Conservation (phyloP, 92 coral and sea anemone species). For the Porites rus region DNA sequence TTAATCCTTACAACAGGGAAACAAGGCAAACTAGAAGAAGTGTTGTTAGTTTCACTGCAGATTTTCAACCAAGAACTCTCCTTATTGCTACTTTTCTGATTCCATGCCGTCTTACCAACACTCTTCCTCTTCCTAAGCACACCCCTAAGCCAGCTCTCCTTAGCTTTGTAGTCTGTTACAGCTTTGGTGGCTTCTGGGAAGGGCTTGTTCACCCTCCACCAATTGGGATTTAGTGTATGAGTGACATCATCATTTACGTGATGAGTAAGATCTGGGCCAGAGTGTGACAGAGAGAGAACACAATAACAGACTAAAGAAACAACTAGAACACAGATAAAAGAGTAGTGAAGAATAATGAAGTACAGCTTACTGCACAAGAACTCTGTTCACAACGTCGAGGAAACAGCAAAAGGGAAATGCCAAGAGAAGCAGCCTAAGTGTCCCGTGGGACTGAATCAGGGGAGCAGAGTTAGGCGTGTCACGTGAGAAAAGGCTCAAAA, state of each 20-base stretch:
- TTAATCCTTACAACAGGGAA: neutral
- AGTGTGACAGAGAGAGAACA: constrained; percentile 11
- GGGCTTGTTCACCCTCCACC: constrained; percentile 65
- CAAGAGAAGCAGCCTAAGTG: no score
- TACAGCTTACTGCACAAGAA: neutral
- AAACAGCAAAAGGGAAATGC: no score
- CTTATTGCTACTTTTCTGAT: neutral
- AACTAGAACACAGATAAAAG: constrained; percentile 1
- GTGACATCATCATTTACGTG: constrained; percentile 14
- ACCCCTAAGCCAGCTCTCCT: constrained; percentile 41
- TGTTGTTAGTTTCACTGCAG: neutral
- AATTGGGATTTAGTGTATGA: constrained; percentile 42
- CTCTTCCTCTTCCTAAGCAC: constrained; percentile 23
- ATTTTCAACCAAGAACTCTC: neutral
- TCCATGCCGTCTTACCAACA: constrained; percentile 14
- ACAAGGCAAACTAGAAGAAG: neutral
- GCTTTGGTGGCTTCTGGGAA: constrained; percentile 13
- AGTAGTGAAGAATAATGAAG: neutral
- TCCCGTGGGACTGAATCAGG: no score
- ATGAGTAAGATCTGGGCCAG: constrained; percentile 9
- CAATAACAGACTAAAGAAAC: neutral
- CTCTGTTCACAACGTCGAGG: no score
- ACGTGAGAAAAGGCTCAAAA: no score
- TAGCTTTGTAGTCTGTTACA: constrained; percentile 13
- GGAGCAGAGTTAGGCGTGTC: no score